A percentile compares a stretch with the other conserved stretches of the same genome.
phyloP scores from a whole-genome alignment of 23 tunicate species.

The Styela clava region DNA sequence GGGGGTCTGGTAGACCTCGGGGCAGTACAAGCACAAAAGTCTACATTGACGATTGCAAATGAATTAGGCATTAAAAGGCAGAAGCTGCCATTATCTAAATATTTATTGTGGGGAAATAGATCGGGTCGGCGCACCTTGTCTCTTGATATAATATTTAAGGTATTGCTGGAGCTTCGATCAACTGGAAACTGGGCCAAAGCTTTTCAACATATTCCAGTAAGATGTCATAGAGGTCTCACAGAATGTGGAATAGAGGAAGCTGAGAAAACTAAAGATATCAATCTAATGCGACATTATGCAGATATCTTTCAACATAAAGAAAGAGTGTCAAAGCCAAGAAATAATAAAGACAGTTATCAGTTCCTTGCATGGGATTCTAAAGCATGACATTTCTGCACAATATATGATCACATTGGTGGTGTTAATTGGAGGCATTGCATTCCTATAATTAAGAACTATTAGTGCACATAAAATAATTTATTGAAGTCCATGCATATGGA shows the following conservation, averaged over 20 bases:
- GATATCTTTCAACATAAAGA: no score
- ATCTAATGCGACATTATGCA: neutral
- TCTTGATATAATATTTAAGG: conserved; percentile 22
- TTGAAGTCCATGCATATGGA: no score
- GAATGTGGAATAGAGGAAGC: conserved; percentile 12
- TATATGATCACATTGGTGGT: no score
- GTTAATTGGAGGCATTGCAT: no score
- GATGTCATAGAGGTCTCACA: conserved; percentile 63
- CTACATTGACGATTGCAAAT: neutral
- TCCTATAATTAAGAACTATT: no score
- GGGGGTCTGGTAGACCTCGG: conserved; percentile 50
- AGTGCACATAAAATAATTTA: no score
- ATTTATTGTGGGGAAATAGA: conserved; percentile 55
- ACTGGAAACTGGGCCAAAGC: conserved; percentile 63
- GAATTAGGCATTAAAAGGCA: conserved; percentile 7
- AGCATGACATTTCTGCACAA: no score
- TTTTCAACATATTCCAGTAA: conserved; percentile 36
- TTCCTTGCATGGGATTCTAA: no score
- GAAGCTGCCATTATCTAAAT: conserved; percentile 35
- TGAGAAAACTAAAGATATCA: neutral
- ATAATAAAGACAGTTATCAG: no score
- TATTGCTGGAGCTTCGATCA: conserved; percentile 32
- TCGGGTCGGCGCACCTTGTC: conserved; percentile 38
- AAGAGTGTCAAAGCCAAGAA: no score
- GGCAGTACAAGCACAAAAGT: neutral